A percentile compares a stretch with the other conserved stretches of the same genome.
These are phyloP conservation scores for Oreortyx pictus DNA, from an alignment of 2,797 vertebrate species.

Conservation along the genomic window DNA sequence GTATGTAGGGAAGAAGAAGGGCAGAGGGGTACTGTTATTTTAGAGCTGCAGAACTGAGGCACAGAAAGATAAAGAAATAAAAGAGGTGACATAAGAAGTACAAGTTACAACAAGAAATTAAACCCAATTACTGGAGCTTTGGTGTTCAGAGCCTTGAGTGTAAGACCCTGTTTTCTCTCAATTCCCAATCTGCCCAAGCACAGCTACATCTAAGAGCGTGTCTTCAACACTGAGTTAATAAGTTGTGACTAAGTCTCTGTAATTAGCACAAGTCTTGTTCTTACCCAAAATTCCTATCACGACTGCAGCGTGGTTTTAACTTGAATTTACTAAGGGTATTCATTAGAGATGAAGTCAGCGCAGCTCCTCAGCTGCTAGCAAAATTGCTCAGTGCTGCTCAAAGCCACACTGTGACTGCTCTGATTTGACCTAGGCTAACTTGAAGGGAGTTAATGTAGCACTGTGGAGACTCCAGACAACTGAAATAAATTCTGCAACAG, in stretches of 20 bases:
- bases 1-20: neutral
- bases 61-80: neutral
- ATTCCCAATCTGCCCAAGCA: neutral
- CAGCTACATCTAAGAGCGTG: neutral
- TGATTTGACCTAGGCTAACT: conserved; percentile 22
- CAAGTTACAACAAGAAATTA: conserved; percentile 31
- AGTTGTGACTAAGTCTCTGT: conserved; percentile 12
- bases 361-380: neutral
- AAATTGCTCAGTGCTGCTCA: neutral
- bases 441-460: neutral
- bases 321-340: neutral
- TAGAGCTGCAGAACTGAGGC: neutral
- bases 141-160: neutral
- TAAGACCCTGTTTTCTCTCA: neutral
- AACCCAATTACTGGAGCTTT: neutral
- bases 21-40: neutral
- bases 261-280: neutral
- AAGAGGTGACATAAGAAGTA: conserved; percentile 12
- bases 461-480: neutral
- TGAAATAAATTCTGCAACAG: neutral
- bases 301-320: neutral
- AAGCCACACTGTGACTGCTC: neutral
- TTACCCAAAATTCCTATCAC: conserved; percentile 4
- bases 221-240: neutral
- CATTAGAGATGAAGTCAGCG: conserved; percentile 4